Base-by-base conservation (phyloP, 2,888 invertebrate species). In the Epirrita christyi region DNA sequence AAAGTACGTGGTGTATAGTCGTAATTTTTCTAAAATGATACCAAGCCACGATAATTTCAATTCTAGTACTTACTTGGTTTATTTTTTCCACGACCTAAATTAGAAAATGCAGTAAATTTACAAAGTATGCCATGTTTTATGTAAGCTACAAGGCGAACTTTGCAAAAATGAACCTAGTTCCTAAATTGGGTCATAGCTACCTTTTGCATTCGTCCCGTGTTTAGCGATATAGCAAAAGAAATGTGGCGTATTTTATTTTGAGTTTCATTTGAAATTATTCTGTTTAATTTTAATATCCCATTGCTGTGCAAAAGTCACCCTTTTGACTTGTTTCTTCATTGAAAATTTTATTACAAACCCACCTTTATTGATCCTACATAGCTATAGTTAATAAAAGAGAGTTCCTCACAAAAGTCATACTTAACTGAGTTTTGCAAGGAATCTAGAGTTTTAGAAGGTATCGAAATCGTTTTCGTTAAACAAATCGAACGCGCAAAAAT, bases 131-230 rank as follows among this genome's bases (percentile, higher is more conserved):
- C 27, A 41, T 41, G 21, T 29, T 28, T 21, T 13, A 45, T 29
- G 29, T 38, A 45, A 46, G 21, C 11, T 34, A 36, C 44, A 15
- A 15, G 0, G 32, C 11, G 15, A 40, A 34, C 40, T 37, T 37
- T 53, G 52, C 38, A 47, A 38, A 21, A 37, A 40, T 40, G 36
- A 47, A 46, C 36, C 41, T 28, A 5, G 32, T 37, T n/a, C 40
- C 45, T 13, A 13, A 47, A 51, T 43, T 37, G 32, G 46, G 42
- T 47, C 37, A 56, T 10, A 56, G 27, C 45, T 15, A 49, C 13
- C 14, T 7, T 21, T 37, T 45, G 42, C 44, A 41, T 56, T 56
- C 37, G 32, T 38, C 27, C 13, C n/a, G 7, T 27, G 1, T 11
- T 36, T 36, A 21, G 8, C 6, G 3, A 36, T 34, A n/a, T n/a